Base-by-base conservation (phyloP, 2,888 invertebrate species). In the Alcis repandata region DNA sequence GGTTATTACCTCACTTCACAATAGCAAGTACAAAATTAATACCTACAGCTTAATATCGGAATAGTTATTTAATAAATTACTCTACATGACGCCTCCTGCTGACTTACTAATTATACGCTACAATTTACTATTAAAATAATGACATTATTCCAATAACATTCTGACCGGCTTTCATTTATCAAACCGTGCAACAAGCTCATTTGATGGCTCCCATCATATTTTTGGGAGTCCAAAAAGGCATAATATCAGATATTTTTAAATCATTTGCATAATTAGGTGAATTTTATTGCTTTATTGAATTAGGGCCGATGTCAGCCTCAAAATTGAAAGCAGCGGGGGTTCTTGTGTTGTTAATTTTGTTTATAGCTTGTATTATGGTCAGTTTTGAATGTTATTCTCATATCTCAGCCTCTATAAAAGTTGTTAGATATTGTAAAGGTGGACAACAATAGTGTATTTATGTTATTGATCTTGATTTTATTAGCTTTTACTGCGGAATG, bases 271-370 rank as follows among this genome's bases (percentile, higher is more conserved):
- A 93, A 93, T 93, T 93, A 93, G 92, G 93, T 93, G 92, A 91
- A 92, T 92, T 93, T 93, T 93, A 93, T 93, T 87, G 91, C 93
- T 93, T 92, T 93, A 93, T 93, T 93, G 93, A 93, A 93, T 93
- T 93, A 93, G 88, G 91, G 86, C 89, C 90, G 88, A 92, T 91
- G 93, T 93, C 93, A 91, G 89, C 77, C 80, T 89, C 91, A 91
- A 93, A 93, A 93, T 93, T 93, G 93, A 91, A 93, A 91, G 76
- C 93, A 90, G 91, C 93, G 77, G 92, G 93, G 89, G 83, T 83
- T 75, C 89, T 77, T 89, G 87, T 92, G 93, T 93, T 93, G 93
- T 93, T 93, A 92, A 93, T 93, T 92, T 93, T 91, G 92, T 93
- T 93, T 93, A 93, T 92, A 88, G 91, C 88, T 89, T 88, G 89